Percentiles rank a stretch among this genome's conserved stretches.
These are phyloP conservation scores for Heliconius himera DNA, from an alignment of 1,140 invertebrate species.

Conservation along the genomic window DNA sequence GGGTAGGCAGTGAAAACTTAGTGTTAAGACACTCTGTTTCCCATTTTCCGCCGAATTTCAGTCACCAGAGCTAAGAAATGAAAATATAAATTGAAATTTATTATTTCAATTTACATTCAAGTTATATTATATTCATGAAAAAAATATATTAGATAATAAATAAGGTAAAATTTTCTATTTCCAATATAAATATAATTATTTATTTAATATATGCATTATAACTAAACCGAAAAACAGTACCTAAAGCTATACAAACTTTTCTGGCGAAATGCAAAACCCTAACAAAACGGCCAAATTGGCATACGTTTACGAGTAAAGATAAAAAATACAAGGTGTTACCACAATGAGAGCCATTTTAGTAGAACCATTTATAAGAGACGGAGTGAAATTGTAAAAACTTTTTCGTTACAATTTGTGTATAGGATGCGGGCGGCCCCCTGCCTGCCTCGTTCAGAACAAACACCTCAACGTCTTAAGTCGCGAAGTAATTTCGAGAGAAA, in stretches of 20 bases:
- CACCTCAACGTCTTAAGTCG: conserved; percentile 10
- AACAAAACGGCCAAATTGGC: background rate
- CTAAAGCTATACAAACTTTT: background rate
- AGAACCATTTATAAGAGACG: conserved; percentile 15
- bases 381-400: conserved; percentile 12
- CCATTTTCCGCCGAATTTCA: no score
- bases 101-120: no score
- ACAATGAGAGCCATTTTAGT: conserved; percentile 17
- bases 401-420: conserved; percentile 14
- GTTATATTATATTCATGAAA: no score
- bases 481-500: conserved; percentile 8
- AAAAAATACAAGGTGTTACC: conserved; percentile 21
- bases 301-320: conserved; percentile 20
- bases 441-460: background rate
- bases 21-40: no score
- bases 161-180: no score
- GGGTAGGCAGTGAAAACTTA: no score
- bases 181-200: no score
- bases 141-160: no score
- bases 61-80: no score
- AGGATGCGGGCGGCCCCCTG: background rate
- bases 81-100: no score
- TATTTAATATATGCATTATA: no score
- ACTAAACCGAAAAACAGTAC: no score
- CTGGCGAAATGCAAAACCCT: background rate